A percentile compares a stretch with the other conserved stretches of the same genome.
phyloP scores from a whole-genome alignment of 2,797 vertebrate genomes.

The Philypnodon macrostomus region DNA sequence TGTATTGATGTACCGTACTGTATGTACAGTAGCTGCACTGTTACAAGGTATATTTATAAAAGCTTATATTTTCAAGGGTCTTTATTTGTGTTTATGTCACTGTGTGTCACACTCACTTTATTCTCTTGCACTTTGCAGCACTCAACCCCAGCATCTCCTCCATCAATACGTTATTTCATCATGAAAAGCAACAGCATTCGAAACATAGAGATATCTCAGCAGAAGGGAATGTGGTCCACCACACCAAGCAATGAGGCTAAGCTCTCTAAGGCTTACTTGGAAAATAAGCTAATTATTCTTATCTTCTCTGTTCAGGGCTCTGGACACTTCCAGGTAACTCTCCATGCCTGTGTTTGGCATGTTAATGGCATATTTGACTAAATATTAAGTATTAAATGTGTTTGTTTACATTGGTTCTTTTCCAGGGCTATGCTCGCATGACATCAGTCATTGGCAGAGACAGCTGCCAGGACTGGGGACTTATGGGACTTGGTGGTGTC shows the following conservation, averaged over 20 bases:
- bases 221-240: conserved; percentile 92
- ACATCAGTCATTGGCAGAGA: conserved; percentile 80
- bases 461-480: conserved; percentile 87
- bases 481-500: conserved; percentile 82
- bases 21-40: too few species aligned
- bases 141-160: conserved; percentile 68
- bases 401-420: neutral
- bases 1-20: too few species aligned
- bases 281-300: conserved; percentile 80
- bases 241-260: conserved; percentile 84
- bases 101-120: too few species aligned
- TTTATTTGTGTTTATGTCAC: too few species aligned
- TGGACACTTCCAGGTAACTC: conserved; percentile 88
- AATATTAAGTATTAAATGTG: too few species aligned
- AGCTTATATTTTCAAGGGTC: too few species aligned
- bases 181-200: conserved; percentile 90
- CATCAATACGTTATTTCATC: conserved; percentile 85
- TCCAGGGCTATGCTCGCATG: conserved; percentile 91
- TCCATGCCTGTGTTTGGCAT: neutral
- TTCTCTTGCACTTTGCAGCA: conserved; percentile 52
- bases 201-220: conserved; percentile 89
- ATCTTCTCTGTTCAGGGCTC: conserved; percentile 94
- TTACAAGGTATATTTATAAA: too few species aligned
- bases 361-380: too few species aligned
- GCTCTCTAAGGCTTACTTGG: conserved; percentile 83